A percentile compares a stretch with the other conserved stretches of the same genome.
These are phyloP conservation scores for Onchidella celtica DNA, from an alignment of 2,888 invertebrate genomes.

Conservation along the genomic window DNA sequence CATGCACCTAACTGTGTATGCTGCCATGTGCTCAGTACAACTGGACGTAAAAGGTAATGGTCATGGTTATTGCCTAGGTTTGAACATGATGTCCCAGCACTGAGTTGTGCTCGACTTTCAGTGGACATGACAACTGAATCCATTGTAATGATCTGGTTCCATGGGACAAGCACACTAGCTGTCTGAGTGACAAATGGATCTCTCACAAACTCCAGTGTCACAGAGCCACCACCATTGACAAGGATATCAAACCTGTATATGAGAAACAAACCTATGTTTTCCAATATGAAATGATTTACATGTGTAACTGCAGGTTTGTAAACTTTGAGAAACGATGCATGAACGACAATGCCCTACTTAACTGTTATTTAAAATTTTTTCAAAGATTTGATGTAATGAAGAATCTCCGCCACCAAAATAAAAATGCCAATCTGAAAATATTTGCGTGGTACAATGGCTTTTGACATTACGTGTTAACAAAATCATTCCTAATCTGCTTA, in stretches of 20 bases:
- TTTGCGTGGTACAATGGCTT: no score
- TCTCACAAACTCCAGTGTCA: conserved; percentile 96
- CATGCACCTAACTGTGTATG: conserved; percentile 79
- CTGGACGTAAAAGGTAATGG: conserved; percentile 74
- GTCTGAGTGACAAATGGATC: conserved; percentile 89
- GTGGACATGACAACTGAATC: conserved; percentile 73
- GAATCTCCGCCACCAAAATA: no score
- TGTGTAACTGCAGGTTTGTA: neutral
- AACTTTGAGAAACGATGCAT: neutral
- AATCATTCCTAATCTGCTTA: no score
- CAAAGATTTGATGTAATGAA: no score
- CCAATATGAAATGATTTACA: neutral
- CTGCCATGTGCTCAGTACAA: conserved; percentile 79
- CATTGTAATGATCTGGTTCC: conserved; percentile 94
- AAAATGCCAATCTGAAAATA: no score
- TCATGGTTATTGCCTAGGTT: conserved; percentile 68
- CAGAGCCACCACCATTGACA: conserved; percentile 98
- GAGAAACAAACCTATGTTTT: neutral
- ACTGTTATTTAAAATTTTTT: no score
- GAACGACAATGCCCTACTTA: neutral
- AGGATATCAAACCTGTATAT: conserved; percentile 96
- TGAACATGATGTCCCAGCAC: conserved; percentile 48
- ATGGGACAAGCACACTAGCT: conserved; percentile 85
- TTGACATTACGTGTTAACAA: no score
- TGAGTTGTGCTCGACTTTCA: conserved; percentile 78